phyloP scores from a whole-genome alignment of 2,113 vertebrate species.

The Lethenteron reissneri region DNA sequence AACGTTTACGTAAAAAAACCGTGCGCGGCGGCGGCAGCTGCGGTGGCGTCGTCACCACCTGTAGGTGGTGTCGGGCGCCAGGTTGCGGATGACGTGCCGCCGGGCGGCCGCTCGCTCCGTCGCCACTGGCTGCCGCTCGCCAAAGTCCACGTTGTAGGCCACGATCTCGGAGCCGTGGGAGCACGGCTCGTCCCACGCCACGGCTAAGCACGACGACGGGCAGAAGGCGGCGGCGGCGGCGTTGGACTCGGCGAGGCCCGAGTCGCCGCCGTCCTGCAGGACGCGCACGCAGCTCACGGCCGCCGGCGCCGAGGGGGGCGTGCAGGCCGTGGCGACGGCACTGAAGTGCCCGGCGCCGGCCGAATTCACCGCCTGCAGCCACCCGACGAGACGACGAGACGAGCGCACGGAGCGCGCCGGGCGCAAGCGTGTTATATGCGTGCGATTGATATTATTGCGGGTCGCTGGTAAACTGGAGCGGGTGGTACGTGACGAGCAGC shows the following conservation, averaged over 20 bases:
- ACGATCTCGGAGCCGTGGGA: constrained; percentile 75
- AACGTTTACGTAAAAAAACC: too few species aligned
- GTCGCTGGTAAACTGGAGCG: not conserved
- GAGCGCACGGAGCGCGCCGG: too few species aligned
- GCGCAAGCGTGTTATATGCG: too few species aligned
- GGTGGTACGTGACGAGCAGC: not conserved
- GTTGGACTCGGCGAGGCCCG: not conserved
- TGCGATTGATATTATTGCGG: not conserved
- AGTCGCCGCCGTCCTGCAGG: constrained; percentile 16
- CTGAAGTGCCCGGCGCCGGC: constrained; percentile 69
- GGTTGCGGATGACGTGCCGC: too few species aligned
- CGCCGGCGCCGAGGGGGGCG: constrained; percentile 69
- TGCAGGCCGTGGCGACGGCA: constrained; percentile 52
- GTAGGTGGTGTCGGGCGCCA: constrained; percentile 29
- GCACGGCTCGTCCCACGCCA: constrained; percentile 63
- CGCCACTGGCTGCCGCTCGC: constrained; percentile 54
- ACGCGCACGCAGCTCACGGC: constrained; percentile 47
- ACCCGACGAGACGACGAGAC: not conserved
- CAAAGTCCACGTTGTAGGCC: constrained; percentile 74
- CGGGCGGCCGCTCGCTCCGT: constrained; percentile 29
- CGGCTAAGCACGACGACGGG: constrained; percentile 64
- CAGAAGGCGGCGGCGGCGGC: constrained; percentile 41
- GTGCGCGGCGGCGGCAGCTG: too few species aligned
- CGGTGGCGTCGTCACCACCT: constrained; percentile 18
- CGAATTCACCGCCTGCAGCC: constrained; percentile 46